These are phyloP conservation scores for Pseudomyrmex cubaensis DNA, from an alignment of 1,140 invertebrate species.

Conservation along the genomic window DNA sequence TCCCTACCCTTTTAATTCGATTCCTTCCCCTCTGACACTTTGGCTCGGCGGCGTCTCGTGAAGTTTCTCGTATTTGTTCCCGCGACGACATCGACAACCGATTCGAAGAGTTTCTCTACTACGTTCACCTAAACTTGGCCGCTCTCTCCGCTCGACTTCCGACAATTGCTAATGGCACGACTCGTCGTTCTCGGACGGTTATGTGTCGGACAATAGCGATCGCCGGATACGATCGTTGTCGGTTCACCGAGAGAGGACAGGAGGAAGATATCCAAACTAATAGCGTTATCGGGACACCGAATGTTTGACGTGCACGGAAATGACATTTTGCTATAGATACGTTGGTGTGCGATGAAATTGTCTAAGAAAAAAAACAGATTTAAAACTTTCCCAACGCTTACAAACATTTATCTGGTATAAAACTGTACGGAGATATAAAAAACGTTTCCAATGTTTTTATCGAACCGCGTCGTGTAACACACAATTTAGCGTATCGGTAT, in stretches of 20 bases:
- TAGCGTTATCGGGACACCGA: constrained; percentile 58
- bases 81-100: constrained; percentile 48
- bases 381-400: not conserved
- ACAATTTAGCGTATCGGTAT: constrained; percentile 5
- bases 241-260: constrained; percentile 18
- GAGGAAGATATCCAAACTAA: constrained; percentile 50
- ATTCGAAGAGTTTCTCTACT: not conserved
- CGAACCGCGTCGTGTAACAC: not conserved
- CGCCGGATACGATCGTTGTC: constrained; percentile 51
- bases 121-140: constrained; percentile 43
- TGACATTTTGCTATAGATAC: constrained; percentile 26
- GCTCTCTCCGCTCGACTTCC: constrained; percentile 32
- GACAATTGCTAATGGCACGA: constrained; percentile 39
- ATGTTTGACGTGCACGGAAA: constrained; percentile 30
- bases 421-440: not conserved
- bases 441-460: not conserved
- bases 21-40: constrained; percentile 56
- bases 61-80: constrained; percentile 54
- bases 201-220: constrained; percentile 61
- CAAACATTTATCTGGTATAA: too few relatives aligned
- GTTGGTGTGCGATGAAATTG: constrained; percentile 15
- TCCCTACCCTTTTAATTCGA: constrained; percentile 62
- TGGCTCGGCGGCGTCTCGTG: constrained; percentile 15
- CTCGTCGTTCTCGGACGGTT: constrained; percentile 5
- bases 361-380: not conserved